Evolutionary conservation across 2,888 invertebrate species (phyloP).

Genomic region (Deilephila porcellus): DNA sequence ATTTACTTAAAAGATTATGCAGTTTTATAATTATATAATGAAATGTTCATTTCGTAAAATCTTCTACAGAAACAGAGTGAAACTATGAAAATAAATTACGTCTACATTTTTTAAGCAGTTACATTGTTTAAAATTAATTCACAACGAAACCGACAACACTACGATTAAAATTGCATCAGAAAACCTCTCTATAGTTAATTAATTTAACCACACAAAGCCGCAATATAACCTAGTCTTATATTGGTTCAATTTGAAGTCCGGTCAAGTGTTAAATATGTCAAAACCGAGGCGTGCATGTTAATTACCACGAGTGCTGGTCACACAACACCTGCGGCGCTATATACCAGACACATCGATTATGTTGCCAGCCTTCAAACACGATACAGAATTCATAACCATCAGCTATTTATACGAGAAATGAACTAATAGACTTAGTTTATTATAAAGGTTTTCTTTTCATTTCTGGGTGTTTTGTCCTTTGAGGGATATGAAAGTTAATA

Average conservation of each 20-base stretch:
- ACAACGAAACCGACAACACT: no score
- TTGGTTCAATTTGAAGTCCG: not conserved
- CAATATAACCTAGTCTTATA: not conserved
- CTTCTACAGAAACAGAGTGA: no score
- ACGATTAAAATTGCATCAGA: no score
- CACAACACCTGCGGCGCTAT: not conserved
- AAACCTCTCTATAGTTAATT: no score
- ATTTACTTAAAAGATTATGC: no score
- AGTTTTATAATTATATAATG: no score
- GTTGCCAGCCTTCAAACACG: not conserved
- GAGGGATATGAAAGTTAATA: not conserved
- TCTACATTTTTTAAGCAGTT: no score
- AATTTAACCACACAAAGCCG: no score
- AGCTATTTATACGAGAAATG: constrained; percentile 14
- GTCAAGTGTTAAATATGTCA: constrained; percentile 1
- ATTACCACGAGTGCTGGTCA: not conserved
- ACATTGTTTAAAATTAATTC: no score
- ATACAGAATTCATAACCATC: not conserved
- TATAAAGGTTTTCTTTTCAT: constrained; percentile 15
- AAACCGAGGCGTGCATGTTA: not conserved
- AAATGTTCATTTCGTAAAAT: no score
- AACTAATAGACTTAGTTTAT: not conserved
- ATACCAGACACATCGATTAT: not conserved
- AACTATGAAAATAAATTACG: no score
- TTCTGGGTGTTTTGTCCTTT: not conserved